phyloP scores from a whole-genome alignment of 2,113 vertebrate species.

The Hippolais icterina region DNA sequence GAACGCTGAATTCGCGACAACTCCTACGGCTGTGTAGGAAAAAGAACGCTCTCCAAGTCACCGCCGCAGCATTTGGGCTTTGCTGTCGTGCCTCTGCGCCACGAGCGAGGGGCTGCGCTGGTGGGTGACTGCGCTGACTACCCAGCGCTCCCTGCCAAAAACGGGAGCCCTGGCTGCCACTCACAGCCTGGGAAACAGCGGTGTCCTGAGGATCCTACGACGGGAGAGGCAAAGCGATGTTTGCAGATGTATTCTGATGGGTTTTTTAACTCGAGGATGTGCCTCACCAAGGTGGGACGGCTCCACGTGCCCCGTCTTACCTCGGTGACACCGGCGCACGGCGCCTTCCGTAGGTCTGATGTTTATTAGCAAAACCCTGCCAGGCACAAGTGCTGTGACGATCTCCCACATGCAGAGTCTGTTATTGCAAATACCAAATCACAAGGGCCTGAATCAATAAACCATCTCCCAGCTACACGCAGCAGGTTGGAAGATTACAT shows the following conservation, averaged over 20 bases:
- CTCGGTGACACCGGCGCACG: background rate
- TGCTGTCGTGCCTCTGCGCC: background rate
- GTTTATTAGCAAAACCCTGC: conserved; percentile 45
- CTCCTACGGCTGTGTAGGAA: conserved; percentile 49
- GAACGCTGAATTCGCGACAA: background rate
- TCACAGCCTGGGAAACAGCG: background rate
- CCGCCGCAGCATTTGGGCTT: background rate
- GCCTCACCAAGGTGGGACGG: background rate
- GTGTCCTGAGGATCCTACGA: background rate
- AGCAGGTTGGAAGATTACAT: conserved; percentile 58
- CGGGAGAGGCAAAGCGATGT: background rate
- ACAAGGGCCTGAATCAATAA: conserved; percentile 65
- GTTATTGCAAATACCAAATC: conserved; percentile 67
- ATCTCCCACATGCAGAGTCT: conserved; percentile 27
- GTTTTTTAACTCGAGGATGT: rapidly evolving
- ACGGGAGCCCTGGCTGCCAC: background rate
- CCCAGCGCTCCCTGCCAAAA: background rate
- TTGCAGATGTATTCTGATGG: background rate
- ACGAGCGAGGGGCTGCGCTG: background rate
- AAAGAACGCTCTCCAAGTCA: conserved; percentile 31
- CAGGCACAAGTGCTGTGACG: conserved; percentile 33
- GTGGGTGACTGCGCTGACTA: background rate
- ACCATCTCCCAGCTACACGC: conserved; percentile 53
- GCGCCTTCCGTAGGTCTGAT: background rate
- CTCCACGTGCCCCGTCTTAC: background rate